These are phyloP conservation scores for Sula dactylatra DNA, from an alignment of 2,113 vertebrate species.

Conservation along the genomic window DNA sequence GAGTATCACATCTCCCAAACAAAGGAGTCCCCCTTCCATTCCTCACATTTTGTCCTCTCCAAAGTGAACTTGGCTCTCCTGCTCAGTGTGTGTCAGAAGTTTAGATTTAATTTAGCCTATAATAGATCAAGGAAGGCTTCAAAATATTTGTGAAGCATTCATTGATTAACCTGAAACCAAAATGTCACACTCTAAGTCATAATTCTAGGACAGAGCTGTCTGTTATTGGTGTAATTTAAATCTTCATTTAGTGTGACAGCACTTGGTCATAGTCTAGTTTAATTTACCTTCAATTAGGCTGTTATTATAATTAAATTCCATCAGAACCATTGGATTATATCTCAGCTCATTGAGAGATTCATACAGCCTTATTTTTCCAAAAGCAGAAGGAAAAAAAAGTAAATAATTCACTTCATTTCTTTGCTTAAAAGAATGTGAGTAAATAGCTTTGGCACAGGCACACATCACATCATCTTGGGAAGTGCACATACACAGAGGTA, in stretches of 20 bases:
- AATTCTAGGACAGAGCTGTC: not conserved
- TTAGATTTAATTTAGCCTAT: not conserved
- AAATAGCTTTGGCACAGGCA: not conserved
- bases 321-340: constrained; percentile 2
- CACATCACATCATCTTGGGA: not conserved
- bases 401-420: not conserved
- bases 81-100: not conserved
- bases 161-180: constrained; percentile 29
- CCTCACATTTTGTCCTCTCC: not conserved
- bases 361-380: constrained; percentile 6
- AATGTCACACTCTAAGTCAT: constrained; percentile 7
- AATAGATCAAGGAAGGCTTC: not conserved
- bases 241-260: constrained; percentile 24
- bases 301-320: constrained; percentile 46
- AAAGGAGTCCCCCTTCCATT: not conserved
- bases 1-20: not conserved
- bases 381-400: not conserved
- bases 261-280: constrained; percentile 8
- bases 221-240: constrained; percentile 29
- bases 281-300: constrained; percentile 58
- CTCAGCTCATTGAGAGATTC: not conserved
- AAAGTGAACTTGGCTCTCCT: not conserved
- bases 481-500: not conserved
- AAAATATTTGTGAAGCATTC: constrained; percentile 20
- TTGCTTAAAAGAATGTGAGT: not conserved